Evolutionary conservation across 2,888 invertebrate genomes (phyloP).

Genomic region (Boloria euphrosyne): DNA sequence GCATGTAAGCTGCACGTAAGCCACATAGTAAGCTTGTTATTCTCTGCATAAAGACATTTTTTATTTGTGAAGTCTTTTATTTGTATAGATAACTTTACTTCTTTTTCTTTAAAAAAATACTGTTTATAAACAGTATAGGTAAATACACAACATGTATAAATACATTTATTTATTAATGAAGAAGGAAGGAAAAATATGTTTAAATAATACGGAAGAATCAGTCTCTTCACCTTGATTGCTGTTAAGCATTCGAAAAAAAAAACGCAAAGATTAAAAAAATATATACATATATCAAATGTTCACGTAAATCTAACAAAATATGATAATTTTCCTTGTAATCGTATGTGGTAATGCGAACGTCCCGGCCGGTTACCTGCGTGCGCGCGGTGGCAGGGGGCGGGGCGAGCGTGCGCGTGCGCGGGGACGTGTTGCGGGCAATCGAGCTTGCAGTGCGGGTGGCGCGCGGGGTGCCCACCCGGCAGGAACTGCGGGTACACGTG

Average conservation of each 20-base stretch:
- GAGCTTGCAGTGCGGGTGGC: conserved; percentile 84
- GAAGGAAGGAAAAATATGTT: too few relatives aligned
- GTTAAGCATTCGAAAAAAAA: too few relatives aligned
- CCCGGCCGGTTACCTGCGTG: conserved; percentile 74
- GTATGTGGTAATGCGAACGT: conserved; percentile 56
- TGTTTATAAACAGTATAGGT: too few relatives aligned
- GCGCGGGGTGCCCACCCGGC: conserved; percentile 92
- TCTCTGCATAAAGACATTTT: conserved; percentile 5
- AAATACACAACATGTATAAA: too few relatives aligned
- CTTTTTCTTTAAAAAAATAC: neutral
- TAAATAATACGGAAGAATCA: too few relatives aligned
- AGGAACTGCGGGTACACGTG: conserved; percentile 97
- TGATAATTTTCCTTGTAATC: too few relatives aligned
- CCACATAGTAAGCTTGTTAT: conserved; percentile 20
- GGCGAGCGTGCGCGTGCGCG: conserved; percentile 78
- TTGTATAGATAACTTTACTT: neutral
- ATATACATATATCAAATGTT: neutral
- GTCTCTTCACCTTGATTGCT: too few relatives aligned
- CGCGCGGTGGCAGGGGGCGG: conserved; percentile 80
- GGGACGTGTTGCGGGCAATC: conserved; percentile 77
- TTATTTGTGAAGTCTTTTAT: neutral
- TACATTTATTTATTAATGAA: too few relatives aligned
- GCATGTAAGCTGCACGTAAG: conserved; percentile 45
- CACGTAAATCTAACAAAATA: too few relatives aligned
- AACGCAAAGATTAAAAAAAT: neutral